These are phyloP conservation scores for Felis catus DNA, from an alignment of 2,113 vertebrate species.

Conservation along the genomic window F.catus_Fca126_mat1.0 CM031417.1:67856001-67856500, in stretches of 20 bases:
- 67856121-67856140: background rate
- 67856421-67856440: background rate
- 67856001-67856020: too few species aligned
- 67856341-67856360: background rate
- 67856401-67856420: background rate
- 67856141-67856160: background rate
- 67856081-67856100: too few species aligned
- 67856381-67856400: background rate
- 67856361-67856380: background rate
- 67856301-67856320: background rate
- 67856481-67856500: background rate
- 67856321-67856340: background rate
- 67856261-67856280: background rate
- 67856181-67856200: background rate
- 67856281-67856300: background rate
- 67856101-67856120: background rate
- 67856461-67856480: background rate
- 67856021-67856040: too few species aligned
- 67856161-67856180: background rate
- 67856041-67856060: too few species aligned
- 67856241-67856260: slow-evolving; percentile 4
- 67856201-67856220: background rate
- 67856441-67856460: background rate
- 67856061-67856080: too few species aligned
- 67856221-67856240: background rate